Evolutionary conservation across 2,113 vertebrate species (phyloP), one percentile per base, ranked within the genome.

Genomic region (Dasyurus viverrinus): DNA sequence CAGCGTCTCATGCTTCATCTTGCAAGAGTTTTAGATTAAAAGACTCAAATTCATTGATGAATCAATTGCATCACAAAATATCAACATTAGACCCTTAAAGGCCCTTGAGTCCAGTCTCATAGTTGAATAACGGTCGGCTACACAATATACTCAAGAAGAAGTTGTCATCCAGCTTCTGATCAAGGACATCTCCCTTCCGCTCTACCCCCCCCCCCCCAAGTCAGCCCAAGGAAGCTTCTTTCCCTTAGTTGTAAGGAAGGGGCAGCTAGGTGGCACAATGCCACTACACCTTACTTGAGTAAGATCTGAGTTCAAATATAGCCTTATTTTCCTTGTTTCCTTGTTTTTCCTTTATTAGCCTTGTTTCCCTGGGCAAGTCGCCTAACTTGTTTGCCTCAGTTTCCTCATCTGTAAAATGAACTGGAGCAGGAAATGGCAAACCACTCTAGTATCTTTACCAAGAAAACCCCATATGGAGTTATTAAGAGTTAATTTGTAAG

Each of bases 141-240:
- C 14, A 42, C 16, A 42, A 84, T 84, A 84, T 42, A 42, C 36
- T 76, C 19, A 42, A 76, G 36, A 22, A 84, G 48, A 48, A 6
- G 16, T 42, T 1, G 7, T 89, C 25, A 1, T 0, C 55, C 16
- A 23, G 53, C 30, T 19, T 26, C 89, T 53, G 5, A 36, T n/a
- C 8, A 48, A 30, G 14, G 1, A 6, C n/a, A n/a, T 24, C 7
- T 19, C 0, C 23, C 27, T n/a, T 19, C 24, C 23, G 23, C 24
- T 5, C 23, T 11, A 26, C n/a, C 52, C 91, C 42, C 42, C 16
- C 12, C 52, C 12, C 0, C 54, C 60, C n/a, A n/a, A 8, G 2
- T 6, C 57, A 68, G n/a, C n/a, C 16, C 19, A 7, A 23, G 19
- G n/a, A 26, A 57, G 26, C 55, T 57, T 10, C 25, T 57, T 57